These are phyloP conservation scores for Electrona antarctica DNA, from an alignment of 2,113 vertebrate species.

Conservation along the genomic window DNA sequence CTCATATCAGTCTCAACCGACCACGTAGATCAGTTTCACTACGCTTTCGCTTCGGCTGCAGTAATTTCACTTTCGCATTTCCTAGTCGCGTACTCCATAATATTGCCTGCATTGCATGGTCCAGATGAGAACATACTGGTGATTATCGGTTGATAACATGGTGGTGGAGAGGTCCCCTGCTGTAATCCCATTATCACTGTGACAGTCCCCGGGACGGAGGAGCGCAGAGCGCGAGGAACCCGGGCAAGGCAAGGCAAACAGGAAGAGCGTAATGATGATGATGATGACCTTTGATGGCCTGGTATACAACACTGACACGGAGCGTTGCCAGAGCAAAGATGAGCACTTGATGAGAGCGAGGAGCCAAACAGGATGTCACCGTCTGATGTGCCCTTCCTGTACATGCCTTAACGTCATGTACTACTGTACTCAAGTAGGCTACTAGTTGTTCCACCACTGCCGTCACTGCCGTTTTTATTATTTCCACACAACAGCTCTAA, in stretches of 20 bases:
- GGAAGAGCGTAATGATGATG: constrained; percentile 59
- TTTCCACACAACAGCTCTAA: no score
- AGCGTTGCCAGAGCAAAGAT: constrained; percentile 38
- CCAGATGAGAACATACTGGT: no score
- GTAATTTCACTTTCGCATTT: no score
- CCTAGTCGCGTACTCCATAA: no score
- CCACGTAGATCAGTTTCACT: no score
- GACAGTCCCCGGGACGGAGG: constrained; percentile 32
- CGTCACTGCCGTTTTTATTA: no score
- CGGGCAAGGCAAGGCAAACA: constrained; percentile 48
- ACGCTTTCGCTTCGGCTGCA: no score
- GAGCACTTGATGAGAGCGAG: constrained; percentile 31
- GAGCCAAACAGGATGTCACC: constrained; percentile 55
- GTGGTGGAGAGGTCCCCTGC: background rate
- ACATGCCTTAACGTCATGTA: background rate
- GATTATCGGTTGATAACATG: no score
- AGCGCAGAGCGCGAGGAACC: constrained; percentile 36
- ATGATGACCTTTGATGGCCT: constrained; percentile 18
- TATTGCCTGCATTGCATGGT: no score
- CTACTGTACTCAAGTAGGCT: no score
- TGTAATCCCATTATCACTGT: constrained; percentile 66
- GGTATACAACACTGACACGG: constrained; percentile 51
- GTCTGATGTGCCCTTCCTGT: constrained; percentile 53
- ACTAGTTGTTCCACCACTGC: no score
- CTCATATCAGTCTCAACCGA: no score